These are phyloP conservation scores for Formicarius rufipectus DNA, from an alignment of 2,113 vertebrate genomes.

Conservation along the genomic window DNA sequence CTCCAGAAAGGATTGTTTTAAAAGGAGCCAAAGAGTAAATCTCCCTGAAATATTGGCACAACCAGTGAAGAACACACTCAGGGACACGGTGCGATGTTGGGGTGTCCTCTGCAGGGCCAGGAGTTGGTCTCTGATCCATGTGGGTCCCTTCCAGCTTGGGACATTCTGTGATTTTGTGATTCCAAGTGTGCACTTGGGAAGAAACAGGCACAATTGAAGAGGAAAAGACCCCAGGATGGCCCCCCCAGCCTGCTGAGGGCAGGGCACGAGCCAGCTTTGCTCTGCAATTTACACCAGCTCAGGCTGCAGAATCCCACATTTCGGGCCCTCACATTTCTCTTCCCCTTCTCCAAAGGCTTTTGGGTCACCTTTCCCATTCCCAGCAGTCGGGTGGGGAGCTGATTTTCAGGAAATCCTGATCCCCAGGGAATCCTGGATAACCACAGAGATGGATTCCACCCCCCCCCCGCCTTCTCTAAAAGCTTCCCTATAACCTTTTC, in stretches of 20 bases:
- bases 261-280: no score
- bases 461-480: background rate
- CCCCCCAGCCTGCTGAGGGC: background rate
- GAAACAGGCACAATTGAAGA: background rate
- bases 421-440: background rate
- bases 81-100: background rate
- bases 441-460: accelerated
- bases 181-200: accelerated
- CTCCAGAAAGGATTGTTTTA: background rate
- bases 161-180: accelerated
- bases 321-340: background rate
- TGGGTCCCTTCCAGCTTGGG: background rate
- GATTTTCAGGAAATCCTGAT: background rate
- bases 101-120: background rate
- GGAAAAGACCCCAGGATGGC: accelerated
- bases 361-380: no score
- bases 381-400: accelerated
- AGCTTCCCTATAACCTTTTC: background rate
- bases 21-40: background rate
- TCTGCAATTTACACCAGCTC: accelerated
- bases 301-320: background rate
- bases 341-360: background rate
- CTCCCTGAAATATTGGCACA: background rate
- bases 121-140: background rate
- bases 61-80: background rate